Evolutionary conservation across 2,113 vertebrate species (phyloP), one percentile per base, ranked within the genome.

Genomic region (Periophthalmodon schlosseri): DNA sequence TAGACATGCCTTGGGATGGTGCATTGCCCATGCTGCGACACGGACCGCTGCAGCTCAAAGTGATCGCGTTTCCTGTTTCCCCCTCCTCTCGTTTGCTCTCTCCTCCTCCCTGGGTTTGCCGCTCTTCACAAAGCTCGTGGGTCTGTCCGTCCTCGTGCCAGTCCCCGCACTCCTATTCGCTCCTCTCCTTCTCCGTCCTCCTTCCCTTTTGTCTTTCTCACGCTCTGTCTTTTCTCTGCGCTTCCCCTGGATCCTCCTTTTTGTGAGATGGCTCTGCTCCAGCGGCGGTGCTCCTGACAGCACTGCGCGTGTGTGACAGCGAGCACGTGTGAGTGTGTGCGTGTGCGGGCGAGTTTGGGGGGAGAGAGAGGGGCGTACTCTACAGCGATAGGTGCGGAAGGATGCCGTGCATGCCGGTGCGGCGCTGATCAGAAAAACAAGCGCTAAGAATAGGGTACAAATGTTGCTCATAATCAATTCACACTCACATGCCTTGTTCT

Each of bases 1-100:
- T 87, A 88, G 87, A 94, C 94, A 89, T 95, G 92, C 93, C 94
- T 94, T 95, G 94, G 76, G 94, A 95, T 88, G 94, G 93, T 95
- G 94, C 93, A 92, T 94, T 95, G 92, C 93, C 94, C 94, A 95
- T 95, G 90, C 90, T 94, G 93, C 92, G 88, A 88, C 91, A 89
- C 89, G 79, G 89, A 90, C 87, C 87, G 90, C 90, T 91, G 87
- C 83, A 88, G 88, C 89, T 87, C 86, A 88, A 88, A 91, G 90
- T 91, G 88, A 93, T 91, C 86, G 87, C 85, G 89, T 88, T 93
- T 92, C 92, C 92, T 92, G 84, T 87, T 92, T 86, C 85, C 84
- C 89, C 90, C 87, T 85, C 84, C 86, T 85, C 87, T 85, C 86
- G 84, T 82, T 86, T 73, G 34, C 70, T 84, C 74, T 79, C 79